Percentiles rank a stretch among this genome's conserved stretches.
Evolutionary conservation across 1,140 invertebrate species (phyloP).

Genomic region (Aplysia californica): DNA sequence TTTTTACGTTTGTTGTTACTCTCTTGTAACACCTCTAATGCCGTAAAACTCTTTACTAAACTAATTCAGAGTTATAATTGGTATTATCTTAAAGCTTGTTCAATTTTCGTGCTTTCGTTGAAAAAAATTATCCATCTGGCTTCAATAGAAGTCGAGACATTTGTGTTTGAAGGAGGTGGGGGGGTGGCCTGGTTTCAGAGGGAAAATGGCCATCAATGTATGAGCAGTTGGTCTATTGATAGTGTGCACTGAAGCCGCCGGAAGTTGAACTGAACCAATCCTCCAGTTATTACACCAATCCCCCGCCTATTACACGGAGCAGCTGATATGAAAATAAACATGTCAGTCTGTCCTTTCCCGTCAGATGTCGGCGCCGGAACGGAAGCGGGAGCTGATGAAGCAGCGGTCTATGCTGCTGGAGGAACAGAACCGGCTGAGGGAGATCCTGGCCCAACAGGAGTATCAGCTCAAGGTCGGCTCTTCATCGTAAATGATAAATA

Average conservation of each 20-base stretch:
- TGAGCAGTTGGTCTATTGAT: background rate
- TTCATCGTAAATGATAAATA: too few relatives aligned
- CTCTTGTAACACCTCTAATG: too few relatives aligned
- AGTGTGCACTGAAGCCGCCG: too few relatives aligned
- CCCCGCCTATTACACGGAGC: background rate
- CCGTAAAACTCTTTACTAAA: too few relatives aligned
- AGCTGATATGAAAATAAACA: conserved; percentile 29
- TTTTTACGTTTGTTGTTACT: too few relatives aligned
- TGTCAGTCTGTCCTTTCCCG: conserved; percentile 19
- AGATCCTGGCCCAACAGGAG: conserved; percentile 39
- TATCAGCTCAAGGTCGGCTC: background rate
- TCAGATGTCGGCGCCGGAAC: conserved; percentile 21
- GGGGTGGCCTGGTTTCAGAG: background rate
- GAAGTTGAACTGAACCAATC: background rate
- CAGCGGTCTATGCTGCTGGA: conserved; percentile 40
- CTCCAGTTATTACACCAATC: background rate
- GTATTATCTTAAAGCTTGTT: too few relatives aligned
- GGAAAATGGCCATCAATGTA: conserved; percentile 1
- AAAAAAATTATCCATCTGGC: too few relatives aligned
- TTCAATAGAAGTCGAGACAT: too few relatives aligned
- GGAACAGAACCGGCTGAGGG: conserved; percentile 39
- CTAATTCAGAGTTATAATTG: too few relatives aligned
- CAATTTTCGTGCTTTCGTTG: too few relatives aligned
- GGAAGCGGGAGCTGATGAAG: conserved; percentile 38
- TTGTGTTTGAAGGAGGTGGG: too few relatives aligned